Percentiles rank a stretch among this genome's conserved stretches.
Evolutionary conservation across 2,888 invertebrate genomes (phyloP).

Genomic region (Chloroclysta siterata): DNA sequence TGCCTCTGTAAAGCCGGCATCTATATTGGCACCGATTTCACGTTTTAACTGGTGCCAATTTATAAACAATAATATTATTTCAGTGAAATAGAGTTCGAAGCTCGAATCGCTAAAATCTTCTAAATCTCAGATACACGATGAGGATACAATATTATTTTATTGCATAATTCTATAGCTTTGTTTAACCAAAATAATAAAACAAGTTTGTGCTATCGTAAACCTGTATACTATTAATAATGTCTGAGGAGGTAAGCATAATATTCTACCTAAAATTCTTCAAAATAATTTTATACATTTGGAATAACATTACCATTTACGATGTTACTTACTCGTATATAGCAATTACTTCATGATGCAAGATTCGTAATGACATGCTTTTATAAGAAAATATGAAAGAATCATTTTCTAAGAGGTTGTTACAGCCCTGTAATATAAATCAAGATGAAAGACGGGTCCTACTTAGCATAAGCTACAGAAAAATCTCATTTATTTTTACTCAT

Average conservation of each 20-base stretch:
- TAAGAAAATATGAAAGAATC: conserved; percentile 48
- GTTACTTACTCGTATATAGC: conserved; percentile 28
- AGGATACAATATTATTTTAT: background rate
- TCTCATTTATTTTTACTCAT: conserved; percentile 52
- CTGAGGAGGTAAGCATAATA: background rate
- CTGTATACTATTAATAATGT: background rate
- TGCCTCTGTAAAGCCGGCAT: conserved; percentile 7
- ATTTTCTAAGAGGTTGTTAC: conserved; percentile 48
- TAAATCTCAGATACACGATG: background rate
- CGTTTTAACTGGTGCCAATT: conserved; percentile 16
- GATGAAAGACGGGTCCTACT: conserved; percentile 67
- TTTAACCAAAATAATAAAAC: background rate
- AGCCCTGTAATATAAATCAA: conserved; percentile 64
- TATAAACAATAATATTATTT: background rate
- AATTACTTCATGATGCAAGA: conserved; percentile 37
- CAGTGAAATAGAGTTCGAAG: background rate
- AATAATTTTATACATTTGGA: background rate
- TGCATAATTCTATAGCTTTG: background rate
- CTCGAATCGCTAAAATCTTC: background rate
- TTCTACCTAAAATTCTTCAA: conserved; percentile 2
- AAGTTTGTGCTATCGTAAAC: background rate
- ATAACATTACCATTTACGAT: conserved; percentile 16
- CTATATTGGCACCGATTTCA: conserved; percentile 24
- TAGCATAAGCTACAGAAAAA: conserved; percentile 65
- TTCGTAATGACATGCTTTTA: conserved; percentile 39